Evolutionary conservation across 2,113 vertebrate genomes (phyloP).

Genomic region (Apistogramma diplotaenia): DNA sequence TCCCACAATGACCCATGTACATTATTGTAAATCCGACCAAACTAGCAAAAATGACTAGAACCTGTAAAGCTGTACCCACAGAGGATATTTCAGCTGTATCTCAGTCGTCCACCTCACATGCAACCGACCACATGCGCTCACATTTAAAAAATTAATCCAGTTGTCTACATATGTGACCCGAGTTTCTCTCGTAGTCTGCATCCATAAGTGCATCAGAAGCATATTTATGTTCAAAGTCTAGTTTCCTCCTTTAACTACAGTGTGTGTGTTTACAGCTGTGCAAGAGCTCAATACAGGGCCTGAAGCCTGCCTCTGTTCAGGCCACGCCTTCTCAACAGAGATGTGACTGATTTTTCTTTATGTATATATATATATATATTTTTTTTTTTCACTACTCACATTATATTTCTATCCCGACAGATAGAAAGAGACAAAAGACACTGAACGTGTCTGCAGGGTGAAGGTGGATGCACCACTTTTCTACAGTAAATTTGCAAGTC

Average conservation of each 20-base stretch:
- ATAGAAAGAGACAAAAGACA: neutral
- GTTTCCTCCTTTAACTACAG: neutral
- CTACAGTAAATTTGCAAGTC: neutral
- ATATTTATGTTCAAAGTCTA: too few relatives aligned
- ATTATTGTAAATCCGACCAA: neutral
- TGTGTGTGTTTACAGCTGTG: neutral
- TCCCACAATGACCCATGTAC: neutral
- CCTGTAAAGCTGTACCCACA: neutral
- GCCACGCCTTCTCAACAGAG: neutral
- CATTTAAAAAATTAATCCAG: neutral
- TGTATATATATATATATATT: neutral
- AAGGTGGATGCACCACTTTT: neutral
- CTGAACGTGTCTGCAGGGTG: neutral
- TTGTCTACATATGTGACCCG: neutral
- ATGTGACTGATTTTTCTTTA: neutral
- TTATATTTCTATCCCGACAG: neutral
- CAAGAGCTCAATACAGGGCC: neutral
- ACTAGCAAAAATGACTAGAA: neutral
- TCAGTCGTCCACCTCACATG: neutral
- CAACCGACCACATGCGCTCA: neutral
- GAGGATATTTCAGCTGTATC: neutral
- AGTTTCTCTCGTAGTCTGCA: neutral
- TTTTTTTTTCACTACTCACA: neutral
- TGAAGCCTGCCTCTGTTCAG: neutral
- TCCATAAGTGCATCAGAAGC: fast-evolving